Evolutionary conservation across 2,113 vertebrate genomes (phyloP), one percentile per base, ranked within the genome.

Genomic region (Cryptotis parvus): DNA sequence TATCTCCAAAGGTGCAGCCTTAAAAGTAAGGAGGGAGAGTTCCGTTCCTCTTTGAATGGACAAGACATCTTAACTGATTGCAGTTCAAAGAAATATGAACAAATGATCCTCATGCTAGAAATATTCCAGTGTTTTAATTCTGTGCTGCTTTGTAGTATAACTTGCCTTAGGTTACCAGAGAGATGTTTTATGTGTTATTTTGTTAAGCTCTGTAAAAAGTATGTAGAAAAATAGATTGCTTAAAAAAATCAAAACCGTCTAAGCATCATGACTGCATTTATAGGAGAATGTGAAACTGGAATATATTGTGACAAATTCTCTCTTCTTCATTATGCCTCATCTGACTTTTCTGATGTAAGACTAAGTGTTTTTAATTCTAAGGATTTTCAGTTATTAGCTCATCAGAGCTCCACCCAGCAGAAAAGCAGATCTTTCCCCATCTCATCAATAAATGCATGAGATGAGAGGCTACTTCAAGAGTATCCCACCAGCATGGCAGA

Each of bases 171-270:
- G 84, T 81, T 86, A 81, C 63, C 55, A 84, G 75, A 88, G 33
- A 93, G 31, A n/a, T n/a, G n/a, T n/a, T n/a, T n/a, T n/a, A 92
- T 9, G 15, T 95, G 35, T 83, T 33, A 75, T 82, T 84, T 66
- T 86, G 49, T 83, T 95, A 73, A n/a, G 94, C 82, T 93, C 75
- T 90, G 15, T 91, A 75, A 87, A 14, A 93, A 87, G 63, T 68
- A 89, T 84, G 91, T 77, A 85, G 78, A 95, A 95, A 88, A 94
- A 37, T 63, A 70, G 89, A 75, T 35, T 74, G 89, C 92, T 96
- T 65, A 29, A 61, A 61, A 61, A 61, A 61, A 29, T 74, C 81
- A 75, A 91, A 94, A 92, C 79, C 22, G 18, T 39, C 33, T 33
- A 88, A 92, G 35, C 43, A 72, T 69, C 41, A 63, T 86, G 93